These are phyloP conservation scores for Lophotriccus pileatus DNA, from an alignment of 2,797 vertebrate genomes.

Conservation along the genomic window DNA sequence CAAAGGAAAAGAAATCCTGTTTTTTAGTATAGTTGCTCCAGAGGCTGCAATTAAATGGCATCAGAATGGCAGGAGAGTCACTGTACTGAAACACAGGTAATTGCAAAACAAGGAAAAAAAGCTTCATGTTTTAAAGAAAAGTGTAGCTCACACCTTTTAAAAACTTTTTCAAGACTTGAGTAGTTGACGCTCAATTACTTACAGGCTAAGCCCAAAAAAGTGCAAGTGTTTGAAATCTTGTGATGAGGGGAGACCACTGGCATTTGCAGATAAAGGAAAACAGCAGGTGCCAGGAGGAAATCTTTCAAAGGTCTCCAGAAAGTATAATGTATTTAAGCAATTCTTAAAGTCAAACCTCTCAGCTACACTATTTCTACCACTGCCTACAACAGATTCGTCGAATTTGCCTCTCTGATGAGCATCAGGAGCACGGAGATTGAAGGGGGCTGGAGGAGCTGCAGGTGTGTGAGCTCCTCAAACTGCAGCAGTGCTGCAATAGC, in stretches of 20 bases:
- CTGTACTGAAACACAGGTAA: background rate
- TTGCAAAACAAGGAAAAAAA: background rate
- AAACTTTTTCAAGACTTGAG: background rate
- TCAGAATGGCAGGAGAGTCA: background rate
- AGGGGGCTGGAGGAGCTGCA: background rate
- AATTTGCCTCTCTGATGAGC: background rate
- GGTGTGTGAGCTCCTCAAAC: background rate
- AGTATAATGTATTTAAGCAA: background rate
- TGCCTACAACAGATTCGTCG: background rate
- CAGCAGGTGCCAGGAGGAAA: background rate
- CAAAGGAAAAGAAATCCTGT: background rate
- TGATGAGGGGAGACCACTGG: background rate
- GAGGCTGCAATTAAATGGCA: background rate
- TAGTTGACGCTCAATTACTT: background rate
- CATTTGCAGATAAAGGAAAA: background rate
- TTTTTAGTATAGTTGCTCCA: background rate
- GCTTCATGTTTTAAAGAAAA: fast-evolving
- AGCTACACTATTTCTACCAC: background rate
- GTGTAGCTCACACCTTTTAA: background rate
- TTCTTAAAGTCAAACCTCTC: background rate
- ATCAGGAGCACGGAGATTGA: fast-evolving
- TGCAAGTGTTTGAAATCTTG: background rate
- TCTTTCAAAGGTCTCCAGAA: background rate
- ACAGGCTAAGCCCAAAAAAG: background rate
- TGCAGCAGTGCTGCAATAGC: background rate